phyloP scores from a whole-genome alignment of 2,888 invertebrate species.

The Lingula anatina region DNA sequence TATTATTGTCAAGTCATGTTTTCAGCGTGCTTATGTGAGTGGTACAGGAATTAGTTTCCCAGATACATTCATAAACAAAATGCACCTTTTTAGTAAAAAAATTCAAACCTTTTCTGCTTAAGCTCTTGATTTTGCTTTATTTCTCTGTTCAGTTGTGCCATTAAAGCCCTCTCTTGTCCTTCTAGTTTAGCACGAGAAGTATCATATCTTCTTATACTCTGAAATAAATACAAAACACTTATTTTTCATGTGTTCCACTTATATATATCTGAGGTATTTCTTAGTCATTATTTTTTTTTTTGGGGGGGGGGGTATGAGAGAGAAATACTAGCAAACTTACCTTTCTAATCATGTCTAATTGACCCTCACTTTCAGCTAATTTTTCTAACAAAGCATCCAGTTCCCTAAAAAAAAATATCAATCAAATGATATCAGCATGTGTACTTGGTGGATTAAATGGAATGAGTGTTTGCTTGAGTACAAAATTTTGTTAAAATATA shows the following conservation, averaged over 20 bases:
- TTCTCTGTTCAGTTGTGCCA: constrained; percentile 25
- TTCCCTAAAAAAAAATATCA: constrained; percentile 23
- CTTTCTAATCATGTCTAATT: constrained; percentile 32
- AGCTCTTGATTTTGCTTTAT: constrained; percentile 33
- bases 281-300: too few species aligned
- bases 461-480: too few species aligned
- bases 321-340: too few species aligned
- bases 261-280: too few species aligned
- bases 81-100: too few species aligned
- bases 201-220: constrained; percentile 36
- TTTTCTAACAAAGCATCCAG: constrained; percentile 32
- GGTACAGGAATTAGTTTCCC: too few species aligned
- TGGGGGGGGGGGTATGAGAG: too few species aligned
- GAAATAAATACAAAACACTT: constrained; percentile 2
- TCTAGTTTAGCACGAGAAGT: constrained; percentile 33
- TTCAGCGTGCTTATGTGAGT: too few species aligned
- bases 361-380: constrained; percentile 33
- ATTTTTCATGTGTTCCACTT: not conserved
- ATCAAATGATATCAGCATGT: not conserved
- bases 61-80: too few species aligned
- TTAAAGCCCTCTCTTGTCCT: constrained; percentile 33
- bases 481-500: too few species aligned
- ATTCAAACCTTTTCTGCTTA: constrained; percentile 29
- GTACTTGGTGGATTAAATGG: too few species aligned
- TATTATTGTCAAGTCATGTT: too few species aligned